Percentiles rank a stretch among this genome's conserved stretches.
phyloP scores from a whole-genome alignment of 2,888 invertebrate species.

The Rhogogaster chlorosoma region DNA sequence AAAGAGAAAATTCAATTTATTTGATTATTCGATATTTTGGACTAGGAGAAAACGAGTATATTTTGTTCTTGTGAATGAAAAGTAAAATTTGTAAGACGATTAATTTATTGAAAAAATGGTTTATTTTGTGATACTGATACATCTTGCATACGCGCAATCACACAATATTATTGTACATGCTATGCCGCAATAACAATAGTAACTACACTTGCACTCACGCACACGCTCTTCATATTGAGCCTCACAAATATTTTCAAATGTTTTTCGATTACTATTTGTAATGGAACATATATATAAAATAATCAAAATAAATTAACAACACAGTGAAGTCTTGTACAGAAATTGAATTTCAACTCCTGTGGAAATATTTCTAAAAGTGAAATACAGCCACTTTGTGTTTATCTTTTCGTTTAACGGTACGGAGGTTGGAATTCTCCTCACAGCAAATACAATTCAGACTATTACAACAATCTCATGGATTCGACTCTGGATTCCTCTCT shows the following conservation, averaged over 20 bases:
- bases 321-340: slow-evolving; percentile 57
- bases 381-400: slow-evolving; percentile 51
- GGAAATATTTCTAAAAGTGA: slow-evolving; percentile 49
- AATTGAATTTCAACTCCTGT: slow-evolving; percentile 50
- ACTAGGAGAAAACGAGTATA: not conserved
- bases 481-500: not conserved
- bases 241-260: slow-evolving; percentile 54
- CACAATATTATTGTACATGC: slow-evolving; percentile 70
- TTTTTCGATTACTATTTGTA: slow-evolving; percentile 65
- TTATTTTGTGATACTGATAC: slow-evolving; percentile 71
- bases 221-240: slow-evolving; percentile 42
- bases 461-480: slow-evolving; percentile 18
- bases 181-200: slow-evolving; percentile 67
- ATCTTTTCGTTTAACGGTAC: slow-evolving; percentile 48
- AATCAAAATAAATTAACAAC: slow-evolving; percentile 74
- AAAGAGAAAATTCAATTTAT: not conserved
- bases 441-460: slow-evolving; percentile 59
- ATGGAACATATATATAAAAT: slow-evolving; percentile 73
- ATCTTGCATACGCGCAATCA: slow-evolving; percentile 65
- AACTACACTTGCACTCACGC: slow-evolving; percentile 48
- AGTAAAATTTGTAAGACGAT: slow-evolving; percentile 7
- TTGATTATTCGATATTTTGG: slow-evolving; percentile 1
- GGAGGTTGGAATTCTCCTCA: slow-evolving; percentile 58
- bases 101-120: slow-evolving; percentile 73
- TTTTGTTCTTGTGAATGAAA: not conserved